phyloP scores from a whole-genome alignment of 2,113 vertebrate species.

The Lates calcarifer region DNA sequence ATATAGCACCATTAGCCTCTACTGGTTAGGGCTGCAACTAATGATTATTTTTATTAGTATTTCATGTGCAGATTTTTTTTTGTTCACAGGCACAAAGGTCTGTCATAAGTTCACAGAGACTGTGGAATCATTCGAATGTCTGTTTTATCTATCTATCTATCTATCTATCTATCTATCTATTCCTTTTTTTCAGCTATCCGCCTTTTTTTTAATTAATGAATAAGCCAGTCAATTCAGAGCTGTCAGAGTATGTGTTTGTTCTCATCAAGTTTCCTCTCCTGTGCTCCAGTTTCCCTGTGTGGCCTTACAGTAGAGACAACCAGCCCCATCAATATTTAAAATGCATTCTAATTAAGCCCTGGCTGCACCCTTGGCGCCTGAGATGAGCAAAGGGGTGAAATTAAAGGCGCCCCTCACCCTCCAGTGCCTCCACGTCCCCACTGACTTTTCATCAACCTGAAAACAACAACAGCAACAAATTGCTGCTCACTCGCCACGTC shows the following conservation, averaged over 20 bases:
- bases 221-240: slow-evolving; percentile 73
- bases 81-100: too few species aligned
- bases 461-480: slow-evolving; percentile 57
- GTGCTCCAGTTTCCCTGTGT: slow-evolving; percentile 76
- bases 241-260: slow-evolving; percentile 80
- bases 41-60: too few species aligned
- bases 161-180: neutral
- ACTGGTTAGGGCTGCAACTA: neutral
- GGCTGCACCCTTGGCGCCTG: slow-evolving; percentile 67
- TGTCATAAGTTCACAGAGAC: too few species aligned
- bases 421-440: slow-evolving; percentile 46
- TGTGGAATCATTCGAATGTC: too few species aligned
- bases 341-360: slow-evolving; percentile 85
- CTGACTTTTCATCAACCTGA: slow-evolving; percentile 60
- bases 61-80: neutral
- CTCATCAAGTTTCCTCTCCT: slow-evolving; percentile 79
- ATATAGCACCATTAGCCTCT: too few species aligned
- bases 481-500: slow-evolving; percentile 54
- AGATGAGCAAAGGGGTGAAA: slow-evolving; percentile 70
- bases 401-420: slow-evolving; percentile 64
- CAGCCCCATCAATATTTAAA: slow-evolving; percentile 85
- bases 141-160: slow-evolving; percentile 4
- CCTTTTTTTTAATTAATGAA: slow-evolving; percentile 82
- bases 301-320: slow-evolving; percentile 80
- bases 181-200: slow-evolving; percentile 33